Evolutionary conservation across 2,113 vertebrate genomes (phyloP).

Genomic region (Neodon shergylaensis): DNA sequence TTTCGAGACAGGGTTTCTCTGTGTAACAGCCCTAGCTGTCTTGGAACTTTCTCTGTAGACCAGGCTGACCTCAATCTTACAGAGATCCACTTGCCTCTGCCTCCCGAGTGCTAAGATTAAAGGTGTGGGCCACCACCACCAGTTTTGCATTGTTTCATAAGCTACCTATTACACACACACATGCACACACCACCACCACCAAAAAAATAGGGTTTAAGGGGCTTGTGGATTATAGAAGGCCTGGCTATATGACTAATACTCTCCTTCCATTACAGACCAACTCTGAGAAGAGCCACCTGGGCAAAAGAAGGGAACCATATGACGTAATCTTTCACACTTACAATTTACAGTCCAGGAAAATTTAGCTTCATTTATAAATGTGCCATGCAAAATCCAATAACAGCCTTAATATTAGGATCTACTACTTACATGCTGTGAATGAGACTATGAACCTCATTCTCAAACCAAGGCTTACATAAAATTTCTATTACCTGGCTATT

Average conservation of each 20-base stretch:
- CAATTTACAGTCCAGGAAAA: slow-evolving; percentile 20
- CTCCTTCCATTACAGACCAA: not conserved
- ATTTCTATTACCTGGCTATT: not conserved
- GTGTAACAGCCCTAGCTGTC: no score
- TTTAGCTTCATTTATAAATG: not conserved
- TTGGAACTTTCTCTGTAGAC: no score
- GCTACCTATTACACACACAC: not conserved
- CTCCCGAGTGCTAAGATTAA: no score
- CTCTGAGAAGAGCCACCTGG: not conserved
- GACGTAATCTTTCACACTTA: slow-evolving; percentile 20
- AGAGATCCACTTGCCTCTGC: no score
- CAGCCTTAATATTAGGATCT: not conserved
- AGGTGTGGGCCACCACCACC: no score
- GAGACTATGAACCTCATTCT: not conserved
- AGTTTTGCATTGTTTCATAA: no score
- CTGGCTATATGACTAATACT: not conserved
- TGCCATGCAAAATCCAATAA: not conserved
- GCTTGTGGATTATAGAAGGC: not conserved
- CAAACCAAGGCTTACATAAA: not conserved
- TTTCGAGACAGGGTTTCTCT: no score
- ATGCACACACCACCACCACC: no score
- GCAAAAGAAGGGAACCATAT: not conserved
- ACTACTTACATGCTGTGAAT: not conserved
- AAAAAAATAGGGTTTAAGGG: not conserved
- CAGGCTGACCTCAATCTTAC: no score